A percentile compares a stretch with the other conserved stretches of the same genome.
Evolutionary conservation across 1,140 invertebrate species (phyloP).

Genomic region (Apis cerana): DNA sequence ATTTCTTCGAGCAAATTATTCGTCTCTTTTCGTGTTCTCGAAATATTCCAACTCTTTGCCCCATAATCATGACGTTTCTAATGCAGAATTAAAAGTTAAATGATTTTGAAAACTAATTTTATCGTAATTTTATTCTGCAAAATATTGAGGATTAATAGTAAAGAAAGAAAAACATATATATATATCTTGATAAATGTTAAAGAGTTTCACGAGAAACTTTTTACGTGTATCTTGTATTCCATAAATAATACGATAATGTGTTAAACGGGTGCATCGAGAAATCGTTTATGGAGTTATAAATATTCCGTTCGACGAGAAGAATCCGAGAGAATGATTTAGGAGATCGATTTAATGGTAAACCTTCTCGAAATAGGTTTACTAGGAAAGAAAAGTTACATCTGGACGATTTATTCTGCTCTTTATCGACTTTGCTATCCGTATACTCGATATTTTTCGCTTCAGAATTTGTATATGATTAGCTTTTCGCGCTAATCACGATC

Average conservation of each 20-base stretch:
- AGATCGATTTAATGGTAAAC: background rate
- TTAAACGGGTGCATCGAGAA: background rate
- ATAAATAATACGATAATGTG: too few species aligned
- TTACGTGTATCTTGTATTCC: too few species aligned
- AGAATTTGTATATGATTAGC: background rate
- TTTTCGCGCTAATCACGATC: too few species aligned
- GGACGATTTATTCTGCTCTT: background rate
- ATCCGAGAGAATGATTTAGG: conserved; percentile 15
- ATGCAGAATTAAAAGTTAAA: too few species aligned
- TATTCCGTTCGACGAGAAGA: background rate
- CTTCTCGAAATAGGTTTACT: background rate
- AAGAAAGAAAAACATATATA: too few species aligned
- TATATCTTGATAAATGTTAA: too few species aligned
- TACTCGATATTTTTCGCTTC: background rate
- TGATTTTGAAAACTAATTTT: too few species aligned
- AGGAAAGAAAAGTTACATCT: conserved; percentile 6
- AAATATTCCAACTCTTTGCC: too few species aligned
- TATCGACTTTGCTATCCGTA: background rate
- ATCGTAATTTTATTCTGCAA: too few species aligned
- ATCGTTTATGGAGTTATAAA: conserved; percentile 6
- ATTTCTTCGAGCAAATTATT: background rate
- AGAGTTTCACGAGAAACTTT: too few species aligned
- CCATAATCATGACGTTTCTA: too few species aligned
- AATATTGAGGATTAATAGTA: too few species aligned
- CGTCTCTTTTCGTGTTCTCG: background rate